Evolutionary conservation across 1,140 invertebrate genomes (phyloP), one percentile per base, ranked within the genome.

Genomic region (Stegodyphus mimosarum): DNA sequence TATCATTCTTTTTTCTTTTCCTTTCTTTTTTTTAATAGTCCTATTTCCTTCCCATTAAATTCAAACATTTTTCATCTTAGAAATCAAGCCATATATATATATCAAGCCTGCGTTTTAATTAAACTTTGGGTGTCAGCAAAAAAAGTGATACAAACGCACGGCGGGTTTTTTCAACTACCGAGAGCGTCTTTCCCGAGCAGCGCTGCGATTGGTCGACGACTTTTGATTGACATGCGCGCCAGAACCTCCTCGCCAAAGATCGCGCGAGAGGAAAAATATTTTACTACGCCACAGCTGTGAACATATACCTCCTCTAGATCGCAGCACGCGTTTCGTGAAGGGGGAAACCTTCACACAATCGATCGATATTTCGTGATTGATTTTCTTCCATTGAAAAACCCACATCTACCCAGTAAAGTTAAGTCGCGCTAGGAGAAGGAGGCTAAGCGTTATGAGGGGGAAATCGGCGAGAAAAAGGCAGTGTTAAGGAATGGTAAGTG

Each of bases 231-330:
- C 77, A 79, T 79, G 77, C 77, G 77, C 77, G 77, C 77, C 18
- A 60, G 18, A 64, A 50, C 70, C 18, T 48, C 15, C 70, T 50
- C 49, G 55, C 51, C 10, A 79, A n/a, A 60, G 33, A 33, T 33
- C 33, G 33, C 33, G 33, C 51, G 71, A 73, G 79, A 66, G 66
- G 81, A 18, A 75, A 83, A 83, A 83, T 75, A 83, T 83, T 83
- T 83, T 83, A 83, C 81, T 83, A 83, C 81, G 81, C 81, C 81
- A 83, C 81, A 83, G 81, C 81, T 83, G 81, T 75, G 81, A 83
- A 83, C 81, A 75, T 83, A 83, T 83, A 83, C 81, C 81, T 83
- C 81, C 79, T 74, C 53, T 63, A 17, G 50, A 17, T 71, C 33
- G 71, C 72, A 71, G 81, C 81, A 63, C 72, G n/a, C 69, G 49